Evolutionary conservation across 2,113 vertebrate species (phyloP).

Genomic region (Paralichthys olivaceus): DNA sequence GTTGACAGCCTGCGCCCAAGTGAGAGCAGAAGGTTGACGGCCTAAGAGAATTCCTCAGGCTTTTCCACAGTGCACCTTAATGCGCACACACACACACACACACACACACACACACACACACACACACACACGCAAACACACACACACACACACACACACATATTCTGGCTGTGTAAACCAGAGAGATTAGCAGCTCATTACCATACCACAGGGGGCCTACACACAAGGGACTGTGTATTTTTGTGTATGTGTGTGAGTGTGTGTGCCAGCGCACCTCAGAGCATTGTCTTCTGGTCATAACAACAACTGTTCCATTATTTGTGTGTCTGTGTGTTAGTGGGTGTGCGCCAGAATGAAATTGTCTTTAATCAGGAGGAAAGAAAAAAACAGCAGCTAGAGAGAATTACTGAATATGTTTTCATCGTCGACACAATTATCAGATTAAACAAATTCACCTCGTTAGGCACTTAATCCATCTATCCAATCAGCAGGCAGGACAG

Average conservation of each 20-base stretch:
- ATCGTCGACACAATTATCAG: slow-evolving; percentile 66
- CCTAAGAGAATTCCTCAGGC: slow-evolving; percentile 79
- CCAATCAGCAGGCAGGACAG: slow-evolving; percentile 67
- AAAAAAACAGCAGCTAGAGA: slow-evolving; percentile 56
- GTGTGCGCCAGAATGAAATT: slow-evolving; percentile 60
- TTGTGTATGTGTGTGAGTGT: slow-evolving; percentile 22
- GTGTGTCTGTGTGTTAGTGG: slow-evolving; percentile 17
- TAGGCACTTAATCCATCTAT: slow-evolving; percentile 73
- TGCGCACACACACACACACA: slow-evolving; percentile 19
- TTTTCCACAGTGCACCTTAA: slow-evolving; percentile 73
- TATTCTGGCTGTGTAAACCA: slow-evolving; percentile 76
- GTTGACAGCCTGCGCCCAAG: slow-evolving; percentile 78
- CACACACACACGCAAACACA: slow-evolving; percentile 46
- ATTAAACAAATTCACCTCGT: slow-evolving; percentile 76
- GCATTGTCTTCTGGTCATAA: slow-evolving; percentile 78
- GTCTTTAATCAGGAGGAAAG: slow-evolving; percentile 74
- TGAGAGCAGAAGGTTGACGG: slow-evolving; percentile 80
- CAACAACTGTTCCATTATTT: slow-evolving; percentile 76
- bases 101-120: slow-evolving; percentile 45
- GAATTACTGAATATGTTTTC: slow-evolving; percentile 76
- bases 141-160: slow-evolving; percentile 40
- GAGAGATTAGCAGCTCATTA: slow-evolving; percentile 82
- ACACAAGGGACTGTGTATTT: slow-evolving; percentile 66
- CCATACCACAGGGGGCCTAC: slow-evolving; percentile 75
- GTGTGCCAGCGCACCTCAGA: slow-evolving; percentile 61